Base-by-base conservation (phyloP, 2,888 invertebrate genomes). In the Cremastinae sp. region DNA sequence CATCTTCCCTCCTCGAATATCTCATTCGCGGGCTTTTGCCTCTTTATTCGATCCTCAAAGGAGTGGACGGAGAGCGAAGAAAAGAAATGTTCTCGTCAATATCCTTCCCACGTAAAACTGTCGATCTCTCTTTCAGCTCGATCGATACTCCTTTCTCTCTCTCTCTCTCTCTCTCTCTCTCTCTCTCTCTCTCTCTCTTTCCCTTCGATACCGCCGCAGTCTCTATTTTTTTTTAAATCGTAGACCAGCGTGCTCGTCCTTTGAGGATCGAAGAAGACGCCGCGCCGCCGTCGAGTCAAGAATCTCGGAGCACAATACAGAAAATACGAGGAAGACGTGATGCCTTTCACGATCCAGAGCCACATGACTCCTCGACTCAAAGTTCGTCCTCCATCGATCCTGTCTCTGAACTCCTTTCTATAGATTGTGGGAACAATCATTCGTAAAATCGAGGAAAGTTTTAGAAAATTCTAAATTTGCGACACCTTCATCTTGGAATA, bases 321-420 rank as follows among this genome's bases (percentile, higher is more conserved):
- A 49, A 14, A 28, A 59, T 14, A 43, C 84, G 82, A 81, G 84
- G 81, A 81, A 80, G 83, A 85, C 85, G 85, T 83, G 28, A 28
- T 5, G 28, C 81, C 82, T 81, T 82, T 83, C 85, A 35, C 81
- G 84, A 86, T 86, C 86, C 83, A 86, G 82, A 81, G 75, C 80
- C 77, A 55, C 53, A 58, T n/a, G 41, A 20, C n/a, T 41, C 35
- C 51, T 53, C 58, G 14, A 65, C 51, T 65, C 59, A 9, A 5
- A 47, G 28, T 58, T 58, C 59, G 28, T 61, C 73, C 12, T 61
- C 61, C 73, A 66, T 66, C 55, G 49, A n/a, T 28, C 9, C 18
- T 39, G 53, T 14, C 65, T 28, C 16, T 28, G 5, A 28, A 28
- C 28, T 47, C 51, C 39, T 22, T 45, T 66, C 35, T 20, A 59